Percentiles rank a stretch among this genome's conserved stretches.
These are phyloP conservation scores for Nothoprocta perdicaria DNA, from an alignment of 2,113 vertebrate genomes.

Conservation along the genomic window DNA sequence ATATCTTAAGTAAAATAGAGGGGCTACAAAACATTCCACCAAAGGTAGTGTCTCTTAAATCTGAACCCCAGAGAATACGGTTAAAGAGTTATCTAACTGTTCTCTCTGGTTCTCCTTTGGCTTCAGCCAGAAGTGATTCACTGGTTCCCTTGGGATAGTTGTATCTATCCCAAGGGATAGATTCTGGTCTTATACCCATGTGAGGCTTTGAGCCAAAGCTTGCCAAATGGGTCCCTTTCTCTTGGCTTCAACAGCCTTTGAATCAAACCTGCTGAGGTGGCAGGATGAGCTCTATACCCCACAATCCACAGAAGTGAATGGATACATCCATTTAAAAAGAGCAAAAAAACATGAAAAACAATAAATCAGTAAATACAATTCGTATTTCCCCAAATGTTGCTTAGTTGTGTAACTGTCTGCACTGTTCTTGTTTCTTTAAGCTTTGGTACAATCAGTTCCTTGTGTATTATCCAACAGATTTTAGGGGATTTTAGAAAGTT, in stretches of 20 bases:
- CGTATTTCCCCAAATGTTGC: not conserved
- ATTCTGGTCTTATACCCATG: not conserved
- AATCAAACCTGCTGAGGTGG: not conserved
- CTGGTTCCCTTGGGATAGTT: not conserved
- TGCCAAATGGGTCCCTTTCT: not conserved
- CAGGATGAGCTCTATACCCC: not conserved
- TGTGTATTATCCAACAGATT: conserved; percentile 5
- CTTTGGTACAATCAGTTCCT: conserved; percentile 9
- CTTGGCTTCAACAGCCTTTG: not conserved
- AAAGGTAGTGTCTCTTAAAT: not conserved
- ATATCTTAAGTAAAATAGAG: not conserved
- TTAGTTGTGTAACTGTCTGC: not conserved
- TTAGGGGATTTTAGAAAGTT: conserved; percentile 20
- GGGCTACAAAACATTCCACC: not conserved
- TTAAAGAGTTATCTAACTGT: not conserved
- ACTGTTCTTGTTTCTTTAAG: conserved; percentile 15
- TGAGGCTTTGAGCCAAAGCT: not conserved
- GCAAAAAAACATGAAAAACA: not conserved
- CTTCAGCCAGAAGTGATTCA: not conserved
- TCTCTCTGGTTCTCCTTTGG: not conserved
- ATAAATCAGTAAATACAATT: not conserved
- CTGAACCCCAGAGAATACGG: not conserved
- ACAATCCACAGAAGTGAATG: not conserved
- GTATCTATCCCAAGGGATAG: too few relatives aligned
- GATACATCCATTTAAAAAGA: not conserved